Base-by-base conservation (phyloP, 2,888 invertebrate species). In the Autographa gamma region DNA sequence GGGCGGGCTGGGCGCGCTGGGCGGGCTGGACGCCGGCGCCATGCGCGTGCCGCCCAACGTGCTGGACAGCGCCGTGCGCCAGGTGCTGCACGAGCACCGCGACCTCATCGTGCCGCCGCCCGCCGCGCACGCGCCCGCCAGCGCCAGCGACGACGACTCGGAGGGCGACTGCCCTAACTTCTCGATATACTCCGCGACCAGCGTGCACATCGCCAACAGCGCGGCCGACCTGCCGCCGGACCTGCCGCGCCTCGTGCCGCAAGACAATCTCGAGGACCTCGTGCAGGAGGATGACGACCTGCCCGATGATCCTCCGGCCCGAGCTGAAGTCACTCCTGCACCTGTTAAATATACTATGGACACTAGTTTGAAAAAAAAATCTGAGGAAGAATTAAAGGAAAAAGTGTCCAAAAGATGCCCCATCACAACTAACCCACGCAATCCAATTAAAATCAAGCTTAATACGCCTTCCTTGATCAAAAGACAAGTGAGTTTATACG, bases 131-230 rank as follows among this genome's bases (percentile, higher is more conserved):
- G 48, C 75, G 4, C 74, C 66, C 59, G 89, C 90, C 71, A 90
- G 88, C 63, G 89, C 91, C 60, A 96, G 95, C 73, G 93, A 94
- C 73, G 93, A 92, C 16, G 93, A 93, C 63, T 96, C 96, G 19
- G 97, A 96, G 67, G 97, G 97, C 0, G 97, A 97, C 83, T 98
- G 98, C 90, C 98, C 98, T 6, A 98, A 98, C 91, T 98, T 98
- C 90, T 97, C 97, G 14, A 97, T 98, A 79, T 98, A 98, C 92
- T 98, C 98, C 0, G 97, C 97, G 11, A 97, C 97, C 83, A 98
- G 98, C 73, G 97, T 98, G 87, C 97, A 97, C 80, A 96, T 97
- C 64, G 97, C 97, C 0, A 96, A 97, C 80, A 96, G 95, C 74
- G 16, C 80, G 34, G 84, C 81, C 38, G 83, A 84, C 19, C 63